Evolutionary conservation across 92 coral and sea anemone species (phyloP).

Genomic region (Bergia puertoricense): DNA sequence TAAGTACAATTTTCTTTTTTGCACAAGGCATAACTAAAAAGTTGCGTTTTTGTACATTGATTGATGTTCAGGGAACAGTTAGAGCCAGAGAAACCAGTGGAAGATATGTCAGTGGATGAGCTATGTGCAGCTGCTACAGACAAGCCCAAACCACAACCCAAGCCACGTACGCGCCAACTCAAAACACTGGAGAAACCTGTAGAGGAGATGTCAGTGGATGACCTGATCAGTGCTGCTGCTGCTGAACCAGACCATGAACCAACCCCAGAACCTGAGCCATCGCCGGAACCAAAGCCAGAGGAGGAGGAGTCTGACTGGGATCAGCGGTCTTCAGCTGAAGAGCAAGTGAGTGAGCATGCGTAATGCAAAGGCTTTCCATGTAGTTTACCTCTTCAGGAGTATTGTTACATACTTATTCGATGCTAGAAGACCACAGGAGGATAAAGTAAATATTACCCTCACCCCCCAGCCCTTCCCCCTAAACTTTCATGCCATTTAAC

Average conservation of each 20-base stretch:
- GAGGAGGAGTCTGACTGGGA: constrained; percentile 42
- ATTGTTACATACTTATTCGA: too few relatives aligned
- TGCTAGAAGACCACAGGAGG: too few relatives aligned
- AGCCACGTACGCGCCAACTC: constrained; percentile 34
- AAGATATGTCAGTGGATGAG: constrained; percentile 93
- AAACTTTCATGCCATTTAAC: too few relatives aligned
- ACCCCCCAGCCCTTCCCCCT: too few relatives aligned
- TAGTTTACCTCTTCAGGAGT: too few relatives aligned
- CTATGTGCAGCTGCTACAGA: constrained; percentile 74
- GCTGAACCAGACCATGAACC: constrained; percentile 35
- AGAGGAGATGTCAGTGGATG: constrained; percentile 93
- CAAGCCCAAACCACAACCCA: constrained; percentile 30
- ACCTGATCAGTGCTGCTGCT: constrained; percentile 78
- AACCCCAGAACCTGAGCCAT: background rate
- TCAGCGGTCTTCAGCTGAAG: constrained; percentile 25
- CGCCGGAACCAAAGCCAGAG: background rate
- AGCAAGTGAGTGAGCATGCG: background rate
- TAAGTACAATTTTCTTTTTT: too few relatives aligned
- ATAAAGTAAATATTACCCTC: too few relatives aligned
- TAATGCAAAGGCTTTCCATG: too few relatives aligned
- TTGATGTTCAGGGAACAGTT: constrained; percentile 11
- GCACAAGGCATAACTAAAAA: too few relatives aligned
- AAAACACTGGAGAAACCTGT: constrained; percentile 66
- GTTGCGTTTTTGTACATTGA: too few relatives aligned
- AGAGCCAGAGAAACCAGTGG: constrained; percentile 68